These are phyloP conservation scores for Camptogramma bilineatum DNA, from an alignment of 2,888 invertebrate genomes.

Conservation along the genomic window DNA sequence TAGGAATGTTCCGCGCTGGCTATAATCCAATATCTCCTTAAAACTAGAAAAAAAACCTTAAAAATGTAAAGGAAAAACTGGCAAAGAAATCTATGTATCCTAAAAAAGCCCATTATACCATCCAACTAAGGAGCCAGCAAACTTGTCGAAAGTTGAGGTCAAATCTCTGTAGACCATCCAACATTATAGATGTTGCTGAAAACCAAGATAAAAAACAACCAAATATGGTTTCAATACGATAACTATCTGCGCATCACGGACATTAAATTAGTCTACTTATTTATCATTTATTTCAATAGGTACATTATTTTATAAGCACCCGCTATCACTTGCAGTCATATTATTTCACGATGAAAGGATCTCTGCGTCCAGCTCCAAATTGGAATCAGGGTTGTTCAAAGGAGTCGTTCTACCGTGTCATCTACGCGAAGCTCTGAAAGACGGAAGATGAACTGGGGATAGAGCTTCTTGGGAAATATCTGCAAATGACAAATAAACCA, in stretches of 20 bases:
- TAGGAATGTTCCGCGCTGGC: neutral
- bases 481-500: constrained; percentile 11
- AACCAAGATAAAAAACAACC: neutral
- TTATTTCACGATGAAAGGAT: constrained; percentile 51
- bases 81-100: neutral
- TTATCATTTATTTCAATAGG: neutral
- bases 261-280: too few relatives aligned
- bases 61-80: neutral
- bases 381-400: constrained; percentile 52
- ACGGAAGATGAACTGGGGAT: constrained; percentile 29
- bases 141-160: neutral
- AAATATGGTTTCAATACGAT: neutral
- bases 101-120: neutral
- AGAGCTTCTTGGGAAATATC: constrained; percentile 1
- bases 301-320: constrained; percentile 48
- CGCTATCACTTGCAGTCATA: constrained; percentile 43
- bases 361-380: constrained; percentile 47
- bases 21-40: neutral
- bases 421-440: constrained; percentile 23
- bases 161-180: neutral
- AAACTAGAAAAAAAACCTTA: neutral
- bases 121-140: neutral
- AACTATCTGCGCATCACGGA: neutral
- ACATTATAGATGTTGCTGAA: neutral
- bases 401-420: constrained; percentile 44